Evolutionary conservation across 2,113 vertebrate species (phyloP), one percentile per base, ranked within the genome.

Genomic region (Martes martes): DNA sequence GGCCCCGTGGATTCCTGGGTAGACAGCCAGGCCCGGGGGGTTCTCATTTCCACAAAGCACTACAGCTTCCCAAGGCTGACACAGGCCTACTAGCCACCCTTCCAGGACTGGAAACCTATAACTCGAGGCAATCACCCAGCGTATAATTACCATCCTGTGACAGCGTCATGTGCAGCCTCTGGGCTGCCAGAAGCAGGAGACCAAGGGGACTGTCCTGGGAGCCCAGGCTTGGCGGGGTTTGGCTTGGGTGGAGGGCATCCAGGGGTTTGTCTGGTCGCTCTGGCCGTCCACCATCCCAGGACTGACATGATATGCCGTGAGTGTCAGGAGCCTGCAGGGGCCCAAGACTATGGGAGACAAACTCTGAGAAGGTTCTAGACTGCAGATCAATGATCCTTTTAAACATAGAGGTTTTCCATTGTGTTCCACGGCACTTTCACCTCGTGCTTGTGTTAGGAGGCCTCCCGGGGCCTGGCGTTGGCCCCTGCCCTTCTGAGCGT

Each of bases 401-500:
- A 18, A 15, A 39, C 0, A 0, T 0, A 16, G 47, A 33, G 8
- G 6, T 61, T 67, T 80, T 23, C 76, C 1, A 0, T 55, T 18
- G 19, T 0, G 3, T 28, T 52, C 73, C 23, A 11, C 6, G 14
- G 39, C 0, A 0, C 26, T 23, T 26, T 39, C 16, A 33, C 31
- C 47, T 50, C 23, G 11, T 1, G 2, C 67, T 15, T 21, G 61
- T 26, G 87, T 19, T 5, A 26, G 0, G 8, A 65, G 55, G 18
- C 28, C 39, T 42, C 59, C 16, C 50, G 13, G 83, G 69, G 59
- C 42, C 39, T 0, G 1, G 85, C 13, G 7, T 0, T 52, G 21
- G 85, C 15, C 1, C 2, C 36, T 0, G 2, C 26, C 11, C n/a
- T 26, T 11, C 31, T 7, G 33, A 39, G 2, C 4, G 0, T 16